Percentiles rank a stretch among this genome's conserved stretches.
These are phyloP conservation scores for Hyles vespertilio DNA, from an alignment of 1,140 invertebrate species.

Conservation along the genomic window DNA sequence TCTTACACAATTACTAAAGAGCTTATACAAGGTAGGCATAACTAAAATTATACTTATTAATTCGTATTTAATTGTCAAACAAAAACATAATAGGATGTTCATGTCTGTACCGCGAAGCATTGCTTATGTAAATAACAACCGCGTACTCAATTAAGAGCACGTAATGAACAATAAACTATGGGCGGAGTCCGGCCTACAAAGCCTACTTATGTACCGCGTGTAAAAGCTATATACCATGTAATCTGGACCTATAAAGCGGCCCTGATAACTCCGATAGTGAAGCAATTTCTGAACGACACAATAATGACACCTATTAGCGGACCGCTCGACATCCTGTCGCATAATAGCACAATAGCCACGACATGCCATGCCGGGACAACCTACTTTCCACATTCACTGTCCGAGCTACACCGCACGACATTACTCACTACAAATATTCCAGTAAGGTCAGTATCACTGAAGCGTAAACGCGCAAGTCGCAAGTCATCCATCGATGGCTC, in stretches of 20 bases:
- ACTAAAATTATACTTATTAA: too few relatives aligned
- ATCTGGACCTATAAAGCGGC: slow-evolving; percentile 64
- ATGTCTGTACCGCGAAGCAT: neutral
- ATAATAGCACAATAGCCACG: slow-evolving; percentile 43
- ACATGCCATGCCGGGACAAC: slow-evolving; percentile 37
- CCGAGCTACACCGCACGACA: neutral
- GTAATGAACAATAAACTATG: slow-evolving; percentile 28
- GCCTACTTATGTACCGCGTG: slow-evolving; percentile 17
- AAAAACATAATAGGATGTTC: too few relatives aligned
- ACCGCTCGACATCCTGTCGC: slow-evolving; percentile 61
- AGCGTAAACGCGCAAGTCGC: too few relatives aligned
- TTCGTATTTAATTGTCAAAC: too few relatives aligned
- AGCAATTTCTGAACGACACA: slow-evolving; percentile 69
- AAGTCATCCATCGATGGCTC: too few relatives aligned
- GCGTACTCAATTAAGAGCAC: slow-evolving; percentile 30
- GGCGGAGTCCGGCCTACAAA: slow-evolving; percentile 24
- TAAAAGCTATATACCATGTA: slow-evolving; percentile 48
- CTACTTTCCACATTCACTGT: slow-evolving; percentile 34
- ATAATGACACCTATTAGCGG: slow-evolving; percentile 71
- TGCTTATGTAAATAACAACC: too few relatives aligned
- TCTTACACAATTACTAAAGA: too few relatives aligned
- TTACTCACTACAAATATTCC: too few relatives aligned
- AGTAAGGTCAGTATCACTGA: too few relatives aligned
- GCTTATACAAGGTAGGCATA: too few relatives aligned
- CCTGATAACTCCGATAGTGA: slow-evolving; percentile 69